phyloP scores from a whole-genome alignment of 2,113 vertebrate species.

The Saccopteryx leptura region DNA sequence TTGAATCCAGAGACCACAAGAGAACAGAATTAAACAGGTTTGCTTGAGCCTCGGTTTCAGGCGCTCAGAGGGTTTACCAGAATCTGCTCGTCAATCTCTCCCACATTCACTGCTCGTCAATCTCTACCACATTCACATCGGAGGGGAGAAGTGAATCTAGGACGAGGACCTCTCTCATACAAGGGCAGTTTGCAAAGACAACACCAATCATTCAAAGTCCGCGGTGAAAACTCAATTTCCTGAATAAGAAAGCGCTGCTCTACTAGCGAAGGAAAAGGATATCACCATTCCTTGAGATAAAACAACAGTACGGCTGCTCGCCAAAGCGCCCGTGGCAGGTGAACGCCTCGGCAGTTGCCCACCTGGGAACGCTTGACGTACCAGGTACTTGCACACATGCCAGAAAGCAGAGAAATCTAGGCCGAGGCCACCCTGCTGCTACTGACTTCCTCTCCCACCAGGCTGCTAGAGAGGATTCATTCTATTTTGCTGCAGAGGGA shows the following conservation, averaged over 20 bases:
- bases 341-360: neutral
- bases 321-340: neutral
- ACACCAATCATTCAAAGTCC: neutral
- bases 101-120: neutral
- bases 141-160: neutral
- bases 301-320: neutral
- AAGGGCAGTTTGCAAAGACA: slow-evolving; percentile 34
- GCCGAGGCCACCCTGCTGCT: neutral
- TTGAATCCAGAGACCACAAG: slow-evolving; percentile 32
- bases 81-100: neutral
- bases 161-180: neutral
- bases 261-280: slow-evolving; percentile 1
- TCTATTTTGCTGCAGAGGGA: neutral
- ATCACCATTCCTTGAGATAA: slow-evolving; percentile 22
- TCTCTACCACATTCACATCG: neutral
- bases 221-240: neutral
- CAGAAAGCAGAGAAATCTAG: neutral
- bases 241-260: neutral
- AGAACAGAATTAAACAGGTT: slow-evolving; percentile 39
- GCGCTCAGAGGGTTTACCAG: neutral
- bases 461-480: neutral
- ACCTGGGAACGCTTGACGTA: neutral
- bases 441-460: neutral
- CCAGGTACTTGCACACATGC: neutral
- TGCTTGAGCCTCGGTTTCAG: neutral